Conservation (phyloP, 2,888 invertebrate species). For the Clanis bilineata region DNA sequence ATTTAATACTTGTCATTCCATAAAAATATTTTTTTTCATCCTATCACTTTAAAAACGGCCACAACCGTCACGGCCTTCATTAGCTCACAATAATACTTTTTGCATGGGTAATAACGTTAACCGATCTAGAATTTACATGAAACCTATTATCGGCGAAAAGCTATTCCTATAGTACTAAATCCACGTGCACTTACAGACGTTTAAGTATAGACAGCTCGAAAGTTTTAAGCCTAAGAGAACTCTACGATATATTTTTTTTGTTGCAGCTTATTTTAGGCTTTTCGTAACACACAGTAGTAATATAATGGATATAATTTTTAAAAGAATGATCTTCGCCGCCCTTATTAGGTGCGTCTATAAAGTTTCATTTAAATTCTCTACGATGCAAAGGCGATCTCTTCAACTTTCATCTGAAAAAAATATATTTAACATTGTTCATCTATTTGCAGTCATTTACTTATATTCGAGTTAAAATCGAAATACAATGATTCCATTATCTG, state of each 20-base stretch:
- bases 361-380: conserved; percentile 78
- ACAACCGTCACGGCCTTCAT: conserved; percentile 55
- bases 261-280: conserved; percentile 78
- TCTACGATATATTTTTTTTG: conserved; percentile 67
- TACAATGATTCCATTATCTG: too few relatives aligned
- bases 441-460: not conserved
- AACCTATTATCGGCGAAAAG: conserved; percentile 69
- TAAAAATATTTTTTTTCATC: conserved; percentile 65
- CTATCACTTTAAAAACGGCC: conserved; percentile 65
- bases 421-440: conserved; percentile 9
- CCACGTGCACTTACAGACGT: conserved; percentile 76
- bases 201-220: conserved; percentile 73
- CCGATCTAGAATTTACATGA: conserved; percentile 62
- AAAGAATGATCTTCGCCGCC: conserved; percentile 71
- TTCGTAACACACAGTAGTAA: conserved; percentile 69
- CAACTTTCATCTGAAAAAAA: conserved; percentile 79
- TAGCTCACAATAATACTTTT: conserved; percentile 68
- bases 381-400: conserved; percentile 67
- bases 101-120: conserved; percentile 55
- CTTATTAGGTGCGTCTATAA: conserved; percentile 76
- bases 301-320: conserved; percentile 70
- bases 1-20: conserved; percentile 79
- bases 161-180: conserved; percentile 64
- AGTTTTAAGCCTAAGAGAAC: conserved; percentile 73
- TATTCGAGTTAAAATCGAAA: too few relatives aligned